Conservation (phyloP, 2,888 invertebrate genomes). For the Kuschelorhynchus macadamiae region DNA sequence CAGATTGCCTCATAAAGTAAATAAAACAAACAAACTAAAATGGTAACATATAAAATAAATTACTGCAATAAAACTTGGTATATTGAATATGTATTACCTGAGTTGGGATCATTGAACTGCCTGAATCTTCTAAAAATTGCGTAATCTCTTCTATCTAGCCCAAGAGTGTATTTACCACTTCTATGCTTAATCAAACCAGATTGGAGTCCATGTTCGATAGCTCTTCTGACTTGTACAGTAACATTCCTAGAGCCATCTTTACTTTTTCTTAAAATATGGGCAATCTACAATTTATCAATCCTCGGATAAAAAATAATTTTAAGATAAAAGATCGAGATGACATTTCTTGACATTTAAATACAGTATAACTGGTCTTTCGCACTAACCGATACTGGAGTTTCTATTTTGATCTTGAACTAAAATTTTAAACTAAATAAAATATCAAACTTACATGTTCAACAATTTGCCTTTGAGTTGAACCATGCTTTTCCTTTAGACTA, state of each 20-base stretch:
- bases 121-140: slow-evolving; percentile 47
- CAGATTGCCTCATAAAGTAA: too few species aligned
- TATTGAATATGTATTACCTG: too few species aligned
- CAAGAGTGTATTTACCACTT: slow-evolving; percentile 54
- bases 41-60: too few species aligned
- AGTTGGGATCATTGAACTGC: slow-evolving; percentile 28
- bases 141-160: slow-evolving; percentile 51
- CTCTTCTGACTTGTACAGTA: slow-evolving; percentile 54
- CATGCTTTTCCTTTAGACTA: slow-evolving; percentile 54
- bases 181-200: slow-evolving; percentile 53
- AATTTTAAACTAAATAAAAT: too few species aligned
- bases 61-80: too few species aligned
- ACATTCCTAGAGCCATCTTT: slow-evolving; percentile 52
- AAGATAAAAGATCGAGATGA: background rate
- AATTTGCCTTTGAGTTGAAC: slow-evolving; percentile 56
- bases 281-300: slow-evolving; percentile 27
- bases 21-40: too few species aligned
- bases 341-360: too few species aligned
- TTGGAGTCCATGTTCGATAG: slow-evolving; percentile 56
- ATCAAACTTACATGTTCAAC: slow-evolving; percentile 51
- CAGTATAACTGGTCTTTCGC: too few species aligned
- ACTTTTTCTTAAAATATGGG: slow-evolving; percentile 38
- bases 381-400: too few species aligned
- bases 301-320: background rate
- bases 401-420: too few species aligned